Evolutionary conservation across 2,113 vertebrate genomes (phyloP).

Genomic region (Brachypteracias leptosomus): DNA sequence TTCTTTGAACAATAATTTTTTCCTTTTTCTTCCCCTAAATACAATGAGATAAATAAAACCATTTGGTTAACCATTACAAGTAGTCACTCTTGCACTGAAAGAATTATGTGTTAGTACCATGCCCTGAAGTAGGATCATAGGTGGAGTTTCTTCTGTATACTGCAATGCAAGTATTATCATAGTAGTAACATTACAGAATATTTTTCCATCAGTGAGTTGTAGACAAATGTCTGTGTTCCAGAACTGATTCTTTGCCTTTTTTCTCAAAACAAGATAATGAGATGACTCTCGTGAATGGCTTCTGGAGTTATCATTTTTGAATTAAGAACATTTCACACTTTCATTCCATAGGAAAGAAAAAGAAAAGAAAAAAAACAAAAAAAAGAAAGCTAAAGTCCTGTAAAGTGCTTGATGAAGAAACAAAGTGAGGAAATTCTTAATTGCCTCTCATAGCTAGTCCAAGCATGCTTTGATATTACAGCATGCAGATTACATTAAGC

Average conservation of each 20-base stretch:
- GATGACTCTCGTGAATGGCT: not conserved
- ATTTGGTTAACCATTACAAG: not conserved
- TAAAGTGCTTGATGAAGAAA: not conserved
- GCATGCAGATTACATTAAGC: not conserved
- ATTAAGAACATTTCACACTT: not conserved
- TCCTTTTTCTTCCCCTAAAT: not conserved
- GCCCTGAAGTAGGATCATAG: not conserved
- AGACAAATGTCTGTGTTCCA: not conserved
- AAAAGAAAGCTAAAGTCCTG: not conserved
- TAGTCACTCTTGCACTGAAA: not conserved
- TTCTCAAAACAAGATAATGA: not conserved
- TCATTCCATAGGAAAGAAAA: not conserved
- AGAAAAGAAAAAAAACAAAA: rapidly evolving
- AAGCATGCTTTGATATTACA: slow-evolving; percentile 17
- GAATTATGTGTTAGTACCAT: not conserved
- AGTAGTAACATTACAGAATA: not conserved
- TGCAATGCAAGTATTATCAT: not conserved
- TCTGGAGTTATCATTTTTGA: not conserved
- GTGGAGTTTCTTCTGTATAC: not conserved
- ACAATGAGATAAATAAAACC: not conserved
- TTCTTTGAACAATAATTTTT: not conserved
- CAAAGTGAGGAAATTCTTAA: slow-evolving; percentile 13
- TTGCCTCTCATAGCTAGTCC: slow-evolving; percentile 20
- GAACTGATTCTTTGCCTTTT: not conserved
- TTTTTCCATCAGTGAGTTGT: not conserved